These are phyloP conservation scores for Lordiphosa fenestrarum DNA, from an alignment of 2,888 invertebrate genomes.

Conservation along the genomic window DNA sequence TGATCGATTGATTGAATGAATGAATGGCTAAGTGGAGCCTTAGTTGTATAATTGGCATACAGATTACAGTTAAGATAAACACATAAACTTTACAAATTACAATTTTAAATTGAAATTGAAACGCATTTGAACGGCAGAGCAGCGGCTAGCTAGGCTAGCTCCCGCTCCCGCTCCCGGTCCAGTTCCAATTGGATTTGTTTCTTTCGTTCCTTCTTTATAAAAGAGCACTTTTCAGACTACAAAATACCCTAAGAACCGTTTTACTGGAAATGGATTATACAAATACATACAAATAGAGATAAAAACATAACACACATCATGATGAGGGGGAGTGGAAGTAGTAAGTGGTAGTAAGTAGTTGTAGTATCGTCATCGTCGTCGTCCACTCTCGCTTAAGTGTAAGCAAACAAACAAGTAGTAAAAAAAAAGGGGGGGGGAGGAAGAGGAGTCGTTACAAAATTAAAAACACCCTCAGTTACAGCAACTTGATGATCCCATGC, in stretches of 20 bases:
- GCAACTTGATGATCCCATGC: constrained; percentile 1
- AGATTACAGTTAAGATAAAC: constrained; percentile 5
- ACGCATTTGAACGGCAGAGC: not conserved
- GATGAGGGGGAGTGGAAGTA: constrained; percentile 6
- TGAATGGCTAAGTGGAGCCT: too few species aligned
- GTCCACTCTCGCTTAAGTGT: constrained; percentile 11
- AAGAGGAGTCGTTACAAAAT: constrained; percentile 2
- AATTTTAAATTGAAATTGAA: constrained; percentile 11
- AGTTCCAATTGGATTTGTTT: constrained; percentile 12
- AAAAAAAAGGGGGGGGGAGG: too few species aligned
- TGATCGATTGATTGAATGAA: too few species aligned
- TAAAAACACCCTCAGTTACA: constrained; percentile 1
- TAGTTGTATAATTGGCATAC: too few species aligned
- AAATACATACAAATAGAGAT: constrained; percentile 23
- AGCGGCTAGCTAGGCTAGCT: constrained; percentile 30
- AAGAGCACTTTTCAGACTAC: constrained; percentile 52
- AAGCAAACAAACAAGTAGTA: not conserved
- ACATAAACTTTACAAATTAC: constrained; percentile 10
- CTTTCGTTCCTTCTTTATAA: constrained; percentile 26
- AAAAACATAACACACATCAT: constrained; percentile 29
- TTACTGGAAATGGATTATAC: constrained; percentile 55
- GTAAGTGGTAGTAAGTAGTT: constrained; percentile 16
- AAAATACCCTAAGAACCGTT: constrained; percentile 60
- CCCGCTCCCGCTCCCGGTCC: not conserved
- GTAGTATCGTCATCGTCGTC: not conserved